phyloP scores from a whole-genome alignment of 2,797 vertebrate genomes.

The Manis javanica region DNA sequence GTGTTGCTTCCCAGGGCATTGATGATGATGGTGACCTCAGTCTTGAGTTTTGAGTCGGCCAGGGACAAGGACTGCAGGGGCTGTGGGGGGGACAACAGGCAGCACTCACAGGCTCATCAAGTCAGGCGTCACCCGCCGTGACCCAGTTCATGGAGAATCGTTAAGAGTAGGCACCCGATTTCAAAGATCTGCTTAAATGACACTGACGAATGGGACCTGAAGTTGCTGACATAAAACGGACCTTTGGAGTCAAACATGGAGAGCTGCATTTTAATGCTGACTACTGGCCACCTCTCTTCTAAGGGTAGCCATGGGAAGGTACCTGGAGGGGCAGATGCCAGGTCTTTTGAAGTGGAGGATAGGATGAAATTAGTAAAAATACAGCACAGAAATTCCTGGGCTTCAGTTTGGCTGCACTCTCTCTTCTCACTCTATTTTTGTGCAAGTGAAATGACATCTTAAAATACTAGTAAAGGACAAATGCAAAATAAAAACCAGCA shows the following conservation, averaged over 20 bases:
- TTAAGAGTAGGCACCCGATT: neutral
- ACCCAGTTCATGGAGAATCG: neutral
- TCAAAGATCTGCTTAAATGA: neutral
- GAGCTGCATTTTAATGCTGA: neutral
- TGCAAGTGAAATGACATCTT: neutral
- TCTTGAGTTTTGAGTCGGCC: constrained; percentile 97
- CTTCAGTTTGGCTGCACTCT: neutral
- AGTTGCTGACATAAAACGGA: neutral
- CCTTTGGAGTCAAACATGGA: neutral
- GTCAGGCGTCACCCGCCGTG: neutral
- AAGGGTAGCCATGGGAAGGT: neutral
- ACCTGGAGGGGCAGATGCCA: neutral
- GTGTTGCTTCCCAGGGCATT: constrained; percentile 98
- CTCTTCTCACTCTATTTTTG: neutral
- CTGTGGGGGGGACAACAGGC: constrained; percentile 83
- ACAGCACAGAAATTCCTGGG: neutral
- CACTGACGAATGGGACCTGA: fast-evolving
- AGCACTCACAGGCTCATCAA: neutral
- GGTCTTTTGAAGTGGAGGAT: neutral
- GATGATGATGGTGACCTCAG: constrained; percentile 95
- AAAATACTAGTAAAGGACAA: neutral
- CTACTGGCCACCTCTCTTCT: neutral
- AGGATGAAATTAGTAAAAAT: neutral
- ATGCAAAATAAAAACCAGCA: neutral
- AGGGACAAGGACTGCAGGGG: constrained; percentile 96